These are phyloP conservation scores for Rhinogobius similis DNA, from an alignment of 2,113 vertebrate genomes.

Conservation along the genomic window DNA sequence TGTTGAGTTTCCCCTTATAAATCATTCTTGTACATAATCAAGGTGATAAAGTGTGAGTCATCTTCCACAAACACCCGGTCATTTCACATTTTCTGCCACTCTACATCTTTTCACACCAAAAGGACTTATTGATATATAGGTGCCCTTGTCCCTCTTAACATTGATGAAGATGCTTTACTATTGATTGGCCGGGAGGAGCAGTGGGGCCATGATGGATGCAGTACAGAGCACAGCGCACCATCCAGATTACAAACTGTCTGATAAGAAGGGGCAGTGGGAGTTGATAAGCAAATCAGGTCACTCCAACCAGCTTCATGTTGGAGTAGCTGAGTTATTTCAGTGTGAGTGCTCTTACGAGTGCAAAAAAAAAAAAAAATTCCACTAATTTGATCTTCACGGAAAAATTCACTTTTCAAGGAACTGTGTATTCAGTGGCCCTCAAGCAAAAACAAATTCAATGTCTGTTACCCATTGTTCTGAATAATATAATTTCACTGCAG, in stretches of 20 bases:
- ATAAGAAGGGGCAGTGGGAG: constrained; percentile 56
- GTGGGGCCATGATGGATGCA: constrained; percentile 50
- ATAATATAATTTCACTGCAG: too few species aligned
- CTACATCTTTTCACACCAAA: constrained; percentile 24
- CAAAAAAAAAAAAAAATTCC: constrained; percentile 6
- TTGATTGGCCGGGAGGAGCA: constrained; percentile 45
- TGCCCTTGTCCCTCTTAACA: constrained; percentile 27
- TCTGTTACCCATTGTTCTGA: too few species aligned
- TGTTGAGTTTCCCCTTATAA: constrained; percentile 23
- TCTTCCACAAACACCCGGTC: constrained; percentile 6
- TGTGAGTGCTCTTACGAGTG: constrained; percentile 49
- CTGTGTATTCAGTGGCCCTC: background rate
- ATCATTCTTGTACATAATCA: constrained; percentile 33
- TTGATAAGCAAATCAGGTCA: constrained; percentile 71
- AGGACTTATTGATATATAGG: constrained; percentile 31
- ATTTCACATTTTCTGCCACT: background rate
- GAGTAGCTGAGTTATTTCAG: constrained; percentile 50
- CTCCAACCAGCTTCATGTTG: constrained; percentile 29
- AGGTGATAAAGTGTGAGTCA: constrained; percentile 16
- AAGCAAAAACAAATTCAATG: background rate
- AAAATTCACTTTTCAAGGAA: background rate
- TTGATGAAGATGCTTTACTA: constrained; percentile 49
- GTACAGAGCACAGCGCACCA: constrained; percentile 26
- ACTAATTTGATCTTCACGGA: background rate
- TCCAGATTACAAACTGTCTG: constrained; percentile 67